Evolutionary conservation across 2,888 invertebrate genomes (phyloP).

Genomic region (Smittia aterrima): DNA sequence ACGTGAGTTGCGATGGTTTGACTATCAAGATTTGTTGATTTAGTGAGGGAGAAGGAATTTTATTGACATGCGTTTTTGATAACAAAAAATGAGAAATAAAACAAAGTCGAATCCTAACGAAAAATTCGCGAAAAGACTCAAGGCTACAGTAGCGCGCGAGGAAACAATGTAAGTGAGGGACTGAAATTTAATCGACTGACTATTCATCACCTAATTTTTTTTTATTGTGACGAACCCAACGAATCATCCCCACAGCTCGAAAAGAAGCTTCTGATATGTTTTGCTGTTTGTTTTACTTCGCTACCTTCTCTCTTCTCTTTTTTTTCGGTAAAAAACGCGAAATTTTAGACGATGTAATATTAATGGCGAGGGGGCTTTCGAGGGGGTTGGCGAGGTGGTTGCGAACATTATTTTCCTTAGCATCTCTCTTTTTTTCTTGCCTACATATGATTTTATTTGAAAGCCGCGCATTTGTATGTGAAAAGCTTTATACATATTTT

Average conservation of each 20-base stretch:
- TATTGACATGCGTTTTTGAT: slow-evolving; percentile 1
- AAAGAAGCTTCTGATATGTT: slow-evolving; percentile 9
- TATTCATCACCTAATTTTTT: too few species aligned
- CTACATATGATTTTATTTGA: slow-evolving; percentile 19
- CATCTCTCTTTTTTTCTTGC: neutral
- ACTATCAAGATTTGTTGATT: neutral
- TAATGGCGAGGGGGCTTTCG: slow-evolving; percentile 16
- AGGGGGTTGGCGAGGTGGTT: neutral
- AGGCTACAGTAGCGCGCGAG: neutral
- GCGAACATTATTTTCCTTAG: neutral
- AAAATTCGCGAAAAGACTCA: neutral
- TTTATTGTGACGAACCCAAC: neutral
- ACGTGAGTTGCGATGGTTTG: neutral
- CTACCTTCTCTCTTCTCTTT: neutral
- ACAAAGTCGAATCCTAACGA: neutral
- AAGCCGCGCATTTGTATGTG: slow-evolving; percentile 31
- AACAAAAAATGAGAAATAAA: neutral
- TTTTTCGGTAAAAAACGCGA: neutral
- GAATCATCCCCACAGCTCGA: neutral
- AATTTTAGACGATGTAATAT: slow-evolving; percentile 36
- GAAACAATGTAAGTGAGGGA: too few species aligned
- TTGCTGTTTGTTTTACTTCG: slow-evolving; percentile 10
- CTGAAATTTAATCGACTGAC: too few species aligned
- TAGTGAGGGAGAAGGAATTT: neutral
- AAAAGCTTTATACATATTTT: slow-evolving; percentile 39